phyloP scores from a whole-genome alignment of 2,888 invertebrate species.

The Tetragonisca angustula region DNA sequence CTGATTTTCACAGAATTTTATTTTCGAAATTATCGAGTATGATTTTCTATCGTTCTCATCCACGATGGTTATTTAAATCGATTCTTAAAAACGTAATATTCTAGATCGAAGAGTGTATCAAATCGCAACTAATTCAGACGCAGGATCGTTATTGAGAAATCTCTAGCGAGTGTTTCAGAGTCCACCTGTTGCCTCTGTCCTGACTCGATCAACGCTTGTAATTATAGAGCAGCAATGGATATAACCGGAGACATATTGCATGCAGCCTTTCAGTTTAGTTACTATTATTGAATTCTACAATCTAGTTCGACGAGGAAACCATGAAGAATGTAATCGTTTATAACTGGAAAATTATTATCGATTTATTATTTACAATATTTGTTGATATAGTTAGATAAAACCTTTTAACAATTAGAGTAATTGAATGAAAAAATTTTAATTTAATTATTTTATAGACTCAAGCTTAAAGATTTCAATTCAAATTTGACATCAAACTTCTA shows the following conservation, averaged over 20 bases:
- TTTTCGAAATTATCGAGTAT: not conserved
- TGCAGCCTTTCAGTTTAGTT: not conserved
- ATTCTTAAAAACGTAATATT: not conserved
- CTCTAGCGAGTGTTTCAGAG: slow-evolving; percentile 45
- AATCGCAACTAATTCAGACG: slow-evolving; percentile 43
- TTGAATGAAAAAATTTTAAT: too few relatives aligned
- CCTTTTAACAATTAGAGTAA: too few relatives aligned
- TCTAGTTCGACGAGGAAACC: not conserved
- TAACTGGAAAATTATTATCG: not conserved
- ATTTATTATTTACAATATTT: not conserved
- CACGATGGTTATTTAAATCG: not conserved
- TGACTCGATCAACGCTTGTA: slow-evolving; percentile 57
- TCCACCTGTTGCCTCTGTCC: slow-evolving; percentile 67
- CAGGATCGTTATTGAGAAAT: slow-evolving; percentile 54
- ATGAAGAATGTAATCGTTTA: not conserved
- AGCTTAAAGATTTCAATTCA: too few relatives aligned
- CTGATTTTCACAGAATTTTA: not conserved
- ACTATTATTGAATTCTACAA: not conserved
- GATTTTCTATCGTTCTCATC: not conserved
- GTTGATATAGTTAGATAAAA: too few relatives aligned
- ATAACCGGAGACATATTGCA: slow-evolving; percentile 18
- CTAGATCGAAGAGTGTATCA: not conserved
- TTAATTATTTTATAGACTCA: too few relatives aligned
- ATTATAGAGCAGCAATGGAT: slow-evolving; percentile 59
- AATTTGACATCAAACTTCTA: too few relatives aligned